phyloP scores from a whole-genome alignment of 2,113 vertebrate genomes.

The Nyctibius bracteatus region DNA sequence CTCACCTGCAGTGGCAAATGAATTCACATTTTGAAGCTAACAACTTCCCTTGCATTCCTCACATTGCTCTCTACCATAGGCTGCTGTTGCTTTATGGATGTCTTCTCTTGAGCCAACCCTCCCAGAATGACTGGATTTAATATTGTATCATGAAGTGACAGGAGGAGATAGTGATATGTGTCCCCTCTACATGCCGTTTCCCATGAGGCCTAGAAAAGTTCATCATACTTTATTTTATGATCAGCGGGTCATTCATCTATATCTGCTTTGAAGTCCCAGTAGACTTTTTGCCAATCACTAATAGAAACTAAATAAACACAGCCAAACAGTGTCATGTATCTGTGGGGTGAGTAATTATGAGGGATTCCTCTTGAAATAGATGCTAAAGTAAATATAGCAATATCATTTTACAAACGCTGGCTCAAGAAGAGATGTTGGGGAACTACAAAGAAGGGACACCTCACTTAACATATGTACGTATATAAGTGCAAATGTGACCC shows the following conservation, averaged over 20 bases:
- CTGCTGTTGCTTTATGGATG: rapidly evolving
- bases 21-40: neutral
- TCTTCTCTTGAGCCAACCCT: neutral
- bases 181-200: slow-evolving; percentile 39
- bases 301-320: slow-evolving; percentile 82
- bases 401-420: slow-evolving; percentile 74
- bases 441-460: neutral
- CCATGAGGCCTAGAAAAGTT: slow-evolving; percentile 44
- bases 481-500: neutral
- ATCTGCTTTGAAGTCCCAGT: slow-evolving; percentile 73
- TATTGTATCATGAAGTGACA: neutral
- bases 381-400: slow-evolving; percentile 80
- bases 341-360: slow-evolving; percentile 76
- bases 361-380: slow-evolving; percentile 85
- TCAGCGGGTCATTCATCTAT: slow-evolving; percentile 70
- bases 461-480: neutral
- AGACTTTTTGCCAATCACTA: slow-evolving; percentile 79
- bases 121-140: neutral
- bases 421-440: slow-evolving; percentile 3
- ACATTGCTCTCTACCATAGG: neutral
- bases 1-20: neutral
- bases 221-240: slow-evolving; percentile 75
- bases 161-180: neutral
- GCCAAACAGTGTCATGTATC: slow-evolving; percentile 79
- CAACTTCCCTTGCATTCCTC: neutral